Percentiles rank a stretch among this genome's conserved stretches.
Evolutionary conservation across 2,113 vertebrate genomes (phyloP).

Genomic region (Athene cunicularia): DNA sequence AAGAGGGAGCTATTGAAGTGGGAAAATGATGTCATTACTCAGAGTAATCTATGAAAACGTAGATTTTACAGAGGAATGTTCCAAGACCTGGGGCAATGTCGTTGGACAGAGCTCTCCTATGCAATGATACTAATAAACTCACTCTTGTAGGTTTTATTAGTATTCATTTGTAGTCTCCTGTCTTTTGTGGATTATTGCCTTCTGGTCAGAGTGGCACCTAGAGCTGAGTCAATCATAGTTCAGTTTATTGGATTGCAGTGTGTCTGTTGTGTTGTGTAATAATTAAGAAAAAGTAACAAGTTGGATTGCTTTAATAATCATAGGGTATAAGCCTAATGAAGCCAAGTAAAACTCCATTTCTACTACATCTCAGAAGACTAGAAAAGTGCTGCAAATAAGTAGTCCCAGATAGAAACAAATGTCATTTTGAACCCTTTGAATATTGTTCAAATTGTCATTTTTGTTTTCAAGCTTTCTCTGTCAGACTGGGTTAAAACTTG

Average conservation of each 20-base stretch:
- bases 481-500: not conserved
- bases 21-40: not conserved
- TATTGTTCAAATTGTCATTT: not conserved
- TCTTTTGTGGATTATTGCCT: slow-evolving; percentile 9
- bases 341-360: not conserved
- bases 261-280: not conserved
- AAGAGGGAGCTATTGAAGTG: not conserved
- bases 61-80: not conserved
- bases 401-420: not conserved
- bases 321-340: not conserved
- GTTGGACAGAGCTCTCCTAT: not conserved
- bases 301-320: slow-evolving; percentile 12
- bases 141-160: not conserved
- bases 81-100: not conserved
- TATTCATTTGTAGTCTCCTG: not conserved
- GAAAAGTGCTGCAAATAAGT: not conserved
- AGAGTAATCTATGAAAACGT: not conserved
- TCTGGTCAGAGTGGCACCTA: slow-evolving; percentile 1
- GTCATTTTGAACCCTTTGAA: not conserved
- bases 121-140: not conserved
- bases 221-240: slow-evolving; percentile 5
- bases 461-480: not conserved
- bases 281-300: slow-evolving; percentile 1
- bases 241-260: not conserved
- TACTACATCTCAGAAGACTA: not conserved